Percentiles rank a stretch among this genome's conserved stretches.
Conservation (phyloP, 1,140 invertebrate species). For the Solenopsis fugax region DNA sequence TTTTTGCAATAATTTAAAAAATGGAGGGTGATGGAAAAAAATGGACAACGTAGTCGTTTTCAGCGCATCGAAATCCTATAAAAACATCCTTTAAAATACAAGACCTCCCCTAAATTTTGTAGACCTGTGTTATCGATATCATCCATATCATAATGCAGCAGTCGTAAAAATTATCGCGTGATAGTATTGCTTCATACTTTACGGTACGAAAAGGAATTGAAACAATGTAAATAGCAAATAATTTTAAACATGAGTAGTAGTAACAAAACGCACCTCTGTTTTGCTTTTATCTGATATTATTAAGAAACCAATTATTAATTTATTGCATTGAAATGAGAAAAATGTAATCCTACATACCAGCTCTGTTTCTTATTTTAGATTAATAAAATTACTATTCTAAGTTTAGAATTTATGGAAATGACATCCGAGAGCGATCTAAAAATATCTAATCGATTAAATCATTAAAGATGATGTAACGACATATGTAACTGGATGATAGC, state of each 20-base stretch:
- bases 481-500: slow-evolving; percentile 5
- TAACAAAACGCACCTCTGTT: neutral
- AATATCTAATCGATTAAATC: slow-evolving; percentile 17
- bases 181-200: neutral
- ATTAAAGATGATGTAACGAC: slow-evolving; percentile 22
- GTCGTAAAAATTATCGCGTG: too few species aligned
- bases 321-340: slow-evolving; percentile 1
- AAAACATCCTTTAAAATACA: too few species aligned
- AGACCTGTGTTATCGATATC: too few species aligned
- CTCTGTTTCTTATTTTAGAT: neutral
- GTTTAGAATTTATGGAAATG: neutral
- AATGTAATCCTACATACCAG: neutral
- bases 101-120: too few species aligned
- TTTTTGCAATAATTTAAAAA: too few species aligned
- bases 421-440: neutral
- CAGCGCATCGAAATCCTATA: too few species aligned
- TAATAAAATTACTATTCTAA: neutral
- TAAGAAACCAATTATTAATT: neutral
- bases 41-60: too few species aligned
- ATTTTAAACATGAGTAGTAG: neutral
- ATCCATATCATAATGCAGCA: too few species aligned
- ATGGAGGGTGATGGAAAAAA: too few species aligned
- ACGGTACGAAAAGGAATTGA: neutral
- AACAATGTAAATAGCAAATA: neutral
- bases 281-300: neutral